Percentiles rank a stretch among this genome's conserved stretches.
These are phyloP conservation scores for Microplitis demolitor DNA, from an alignment of 1,140 invertebrate genomes.

Conservation along the genomic window DNA sequence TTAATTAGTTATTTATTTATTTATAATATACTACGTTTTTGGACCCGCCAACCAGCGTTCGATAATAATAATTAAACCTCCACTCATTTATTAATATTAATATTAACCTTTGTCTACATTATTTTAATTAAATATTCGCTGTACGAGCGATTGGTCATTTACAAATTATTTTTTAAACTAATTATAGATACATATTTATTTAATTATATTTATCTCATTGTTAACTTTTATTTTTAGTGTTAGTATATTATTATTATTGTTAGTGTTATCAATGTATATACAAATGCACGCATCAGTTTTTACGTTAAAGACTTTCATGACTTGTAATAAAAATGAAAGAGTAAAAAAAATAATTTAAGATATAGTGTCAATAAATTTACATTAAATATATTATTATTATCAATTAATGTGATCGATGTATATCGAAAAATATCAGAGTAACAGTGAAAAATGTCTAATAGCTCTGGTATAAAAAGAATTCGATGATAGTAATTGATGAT, in stretches of 20 bases:
- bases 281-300: neutral
- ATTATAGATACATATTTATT: neutral
- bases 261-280: neutral
- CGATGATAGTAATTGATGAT: conserved; percentile 13
- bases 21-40: conserved; percentile 59
- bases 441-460: too few species aligned
- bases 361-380: too few species aligned
- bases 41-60: conserved; percentile 62
- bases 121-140: neutral
- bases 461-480: neutral
- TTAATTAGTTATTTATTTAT: conserved; percentile 32
- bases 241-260: neutral
- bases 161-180: neutral
- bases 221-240: neutral
- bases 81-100: conserved; percentile 10
- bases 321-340: neutral
- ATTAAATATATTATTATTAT: too few species aligned
- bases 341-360: too few species aligned
- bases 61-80: conserved; percentile 33
- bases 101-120: neutral
- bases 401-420: too few species aligned
- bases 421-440: too few species aligned
- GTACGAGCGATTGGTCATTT: conserved; percentile 11
- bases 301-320: conserved; percentile 3
- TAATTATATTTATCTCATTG: neutral